Evolutionary conservation across 1,140 invertebrate species (phyloP), one percentile per base, ranked within the genome.

Genomic region (Copidosoma floridanum): DNA sequence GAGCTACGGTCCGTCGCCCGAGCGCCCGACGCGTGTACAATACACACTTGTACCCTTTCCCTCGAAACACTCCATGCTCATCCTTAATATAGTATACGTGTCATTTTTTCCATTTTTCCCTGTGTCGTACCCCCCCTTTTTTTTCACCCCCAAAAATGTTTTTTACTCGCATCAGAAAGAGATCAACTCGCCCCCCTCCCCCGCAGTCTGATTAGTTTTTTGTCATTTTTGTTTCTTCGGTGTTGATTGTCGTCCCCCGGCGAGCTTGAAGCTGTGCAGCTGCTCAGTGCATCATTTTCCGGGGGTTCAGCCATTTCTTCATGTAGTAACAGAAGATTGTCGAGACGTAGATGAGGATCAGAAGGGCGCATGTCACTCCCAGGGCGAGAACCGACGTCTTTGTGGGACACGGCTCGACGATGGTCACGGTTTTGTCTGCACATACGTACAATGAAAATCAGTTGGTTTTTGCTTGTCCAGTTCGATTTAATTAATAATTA

Each of bases 321-420:
- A 93, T 92, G 82, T 91, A 92, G 79, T 93, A 93, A 76, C 89
- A 92, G 82, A 93, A 93, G 64, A 94, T 84, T 23, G 91, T 94
- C 53, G 88, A 90, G 68, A 93, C 87, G 80, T 97, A 96, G 16
- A 96, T 85, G n/a, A 96, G 84, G 37, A 95, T 85, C 58, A 97
- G 82, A 35, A 96, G 83, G 37, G 91, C 92, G 74, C 93, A 95
- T 40, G 92, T 94, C 1, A 96, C 91, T 51, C 91, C 91, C 41
- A 97, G 78, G 2, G 92, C 89, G 43, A 96, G 76, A 2, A 97
- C 90, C 4, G 93, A 95, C 20, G 89, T 90, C 77, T 92, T 93
- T 57, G 92, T 95, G 20, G 93, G 92, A 75, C 93, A 96, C 3
- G 90, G 90, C 72, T 93, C 91, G 44, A 92, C 85, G 46, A 92